phyloP scores from a whole-genome alignment of 2,113 vertebrate species.

The Kryptolebias marmoratus region DNA sequence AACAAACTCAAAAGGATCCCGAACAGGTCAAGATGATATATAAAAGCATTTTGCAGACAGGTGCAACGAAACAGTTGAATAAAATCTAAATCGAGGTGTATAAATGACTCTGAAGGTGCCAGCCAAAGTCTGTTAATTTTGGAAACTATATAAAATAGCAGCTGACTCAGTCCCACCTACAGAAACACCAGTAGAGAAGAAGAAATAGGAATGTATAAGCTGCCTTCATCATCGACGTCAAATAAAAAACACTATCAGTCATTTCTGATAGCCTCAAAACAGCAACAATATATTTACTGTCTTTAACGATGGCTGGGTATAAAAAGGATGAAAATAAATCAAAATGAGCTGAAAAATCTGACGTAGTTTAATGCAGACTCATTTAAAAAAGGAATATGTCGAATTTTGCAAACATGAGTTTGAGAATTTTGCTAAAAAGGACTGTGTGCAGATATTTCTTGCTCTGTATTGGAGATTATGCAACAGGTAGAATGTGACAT shows the following conservation, averaged over 20 bases:
- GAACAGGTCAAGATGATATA: neutral
- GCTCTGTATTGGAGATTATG: slow-evolving; percentile 10
- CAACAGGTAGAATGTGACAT: slow-evolving; percentile 25
- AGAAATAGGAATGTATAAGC: neutral
- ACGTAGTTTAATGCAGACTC: too few species aligned
- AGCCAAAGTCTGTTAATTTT: neutral
- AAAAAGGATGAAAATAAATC: too few species aligned
- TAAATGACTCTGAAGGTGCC: neutral
- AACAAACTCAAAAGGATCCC: too few species aligned
- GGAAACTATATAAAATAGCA: neutral
- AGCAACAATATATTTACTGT: too few species aligned
- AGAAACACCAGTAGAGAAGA: neutral
- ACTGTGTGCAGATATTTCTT: neutral
- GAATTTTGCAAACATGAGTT: too few species aligned
- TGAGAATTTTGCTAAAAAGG: neutral
- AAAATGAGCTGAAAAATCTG: too few species aligned
- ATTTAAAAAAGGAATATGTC: too few species aligned
- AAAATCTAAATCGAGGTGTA: neutral
- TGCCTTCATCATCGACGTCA: neutral
- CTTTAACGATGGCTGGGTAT: too few species aligned
- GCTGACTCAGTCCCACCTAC: slow-evolving; percentile 3
- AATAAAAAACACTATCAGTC: neutral
- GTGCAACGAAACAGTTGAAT: neutral
- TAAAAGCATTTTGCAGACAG: neutral
- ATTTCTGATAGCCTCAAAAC: too few species aligned